These are phyloP conservation scores for Tokudaia tokunoshimensis DNA, from an alignment of 2,797 vertebrate species.

Conservation along the genomic window DNA sequence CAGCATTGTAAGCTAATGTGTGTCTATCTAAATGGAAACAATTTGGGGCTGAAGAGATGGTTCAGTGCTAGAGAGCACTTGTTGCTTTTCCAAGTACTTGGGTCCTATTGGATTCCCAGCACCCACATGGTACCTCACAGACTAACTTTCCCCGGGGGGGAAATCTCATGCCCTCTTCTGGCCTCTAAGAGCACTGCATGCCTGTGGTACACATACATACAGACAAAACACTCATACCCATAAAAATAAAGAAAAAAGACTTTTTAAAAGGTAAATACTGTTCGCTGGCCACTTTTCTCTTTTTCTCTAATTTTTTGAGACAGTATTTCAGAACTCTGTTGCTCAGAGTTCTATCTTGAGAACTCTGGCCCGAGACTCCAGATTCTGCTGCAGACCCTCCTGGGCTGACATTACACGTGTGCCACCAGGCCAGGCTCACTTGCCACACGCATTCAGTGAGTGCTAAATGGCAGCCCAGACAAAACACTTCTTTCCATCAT, in stretches of 20 bases:
- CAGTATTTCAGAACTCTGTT: not conserved
- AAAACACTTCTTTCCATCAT: not conserved
- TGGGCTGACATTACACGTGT: not conserved
- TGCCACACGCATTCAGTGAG: not conserved
- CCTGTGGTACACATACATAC: not conserved
- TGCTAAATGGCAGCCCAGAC: not conserved
- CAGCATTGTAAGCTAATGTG: not conserved
- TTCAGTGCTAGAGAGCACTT: not conserved
- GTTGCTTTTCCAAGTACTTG: not conserved
- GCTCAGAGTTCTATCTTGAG: not conserved
- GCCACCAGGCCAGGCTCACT: not conserved
- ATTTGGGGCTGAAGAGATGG: not conserved
- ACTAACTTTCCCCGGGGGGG: not conserved
- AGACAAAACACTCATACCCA: not conserved
- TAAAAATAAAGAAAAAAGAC: not conserved
- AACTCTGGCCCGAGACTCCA: not conserved
- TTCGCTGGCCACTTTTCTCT: not conserved
- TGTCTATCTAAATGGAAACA: constrained; percentile 37
- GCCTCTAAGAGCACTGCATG: not conserved
- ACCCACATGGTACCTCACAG: not conserved
- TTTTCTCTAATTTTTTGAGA: not conserved
- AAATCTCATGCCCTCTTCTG: not conserved
- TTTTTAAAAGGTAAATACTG: not conserved
- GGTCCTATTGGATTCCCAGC: not conserved
- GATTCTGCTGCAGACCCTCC: not conserved